Percentiles rank a stretch among this genome's conserved stretches.
Conservation (phyloP, 2,113 vertebrate species). For the Chlorodrepanis virens region DNA sequence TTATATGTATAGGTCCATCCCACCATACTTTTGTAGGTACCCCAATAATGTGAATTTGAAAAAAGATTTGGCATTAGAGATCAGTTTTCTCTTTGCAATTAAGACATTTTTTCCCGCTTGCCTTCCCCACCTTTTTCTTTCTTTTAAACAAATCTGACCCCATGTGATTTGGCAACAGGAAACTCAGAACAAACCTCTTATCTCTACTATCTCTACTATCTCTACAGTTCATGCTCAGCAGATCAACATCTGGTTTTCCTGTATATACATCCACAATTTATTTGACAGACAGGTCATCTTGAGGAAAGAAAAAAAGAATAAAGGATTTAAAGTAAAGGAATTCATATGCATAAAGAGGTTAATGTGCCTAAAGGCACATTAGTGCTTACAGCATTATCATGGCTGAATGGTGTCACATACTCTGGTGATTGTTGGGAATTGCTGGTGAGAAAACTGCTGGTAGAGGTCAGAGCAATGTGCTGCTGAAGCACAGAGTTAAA, state of each 20-base stretch:
- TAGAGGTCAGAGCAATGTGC: not conserved
- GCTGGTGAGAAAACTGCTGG: not conserved
- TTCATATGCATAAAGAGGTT: not conserved
- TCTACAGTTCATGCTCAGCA: not conserved
- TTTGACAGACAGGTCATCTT: not conserved
- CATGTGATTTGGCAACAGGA: not conserved
- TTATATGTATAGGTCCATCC: not conserved
- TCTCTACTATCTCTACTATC: not conserved
- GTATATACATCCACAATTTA: not conserved
- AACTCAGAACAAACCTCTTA: not conserved
- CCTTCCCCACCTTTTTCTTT: not conserved
- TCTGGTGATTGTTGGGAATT: not conserved
- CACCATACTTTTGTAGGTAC: not conserved
- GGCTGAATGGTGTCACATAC: not conserved
- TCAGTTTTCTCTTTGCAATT: not conserved
- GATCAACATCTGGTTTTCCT: not conserved
- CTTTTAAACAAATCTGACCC: not conserved
- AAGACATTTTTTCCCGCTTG: fast-evolving
- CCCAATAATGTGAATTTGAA: not conserved
- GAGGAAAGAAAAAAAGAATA: not conserved
- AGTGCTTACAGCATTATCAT: not conserved
- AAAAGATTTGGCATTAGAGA: not conserved
- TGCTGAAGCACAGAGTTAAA: not conserved
- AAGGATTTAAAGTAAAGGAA: not conserved
- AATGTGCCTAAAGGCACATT: not conserved